Conservation (phyloP, 1,140 invertebrate genomes). For the Macrobrachium rosenbergii region DNA sequence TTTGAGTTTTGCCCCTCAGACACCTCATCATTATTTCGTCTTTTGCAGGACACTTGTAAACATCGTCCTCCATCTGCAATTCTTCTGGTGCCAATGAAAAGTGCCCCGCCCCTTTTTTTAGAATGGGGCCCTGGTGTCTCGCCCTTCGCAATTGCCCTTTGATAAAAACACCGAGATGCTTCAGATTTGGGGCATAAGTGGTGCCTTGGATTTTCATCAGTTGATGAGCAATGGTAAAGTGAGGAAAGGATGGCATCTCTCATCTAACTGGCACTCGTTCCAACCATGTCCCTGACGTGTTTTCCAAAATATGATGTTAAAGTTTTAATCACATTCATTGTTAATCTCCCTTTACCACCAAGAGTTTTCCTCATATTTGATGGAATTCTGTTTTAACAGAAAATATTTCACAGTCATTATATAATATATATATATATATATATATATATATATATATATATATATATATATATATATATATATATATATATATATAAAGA, state of each 20-base stretch:
- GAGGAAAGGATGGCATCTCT: conserved; percentile 5
- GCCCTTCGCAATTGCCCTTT: conserved; percentile 11
- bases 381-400: too few relatives aligned
- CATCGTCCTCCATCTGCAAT: neutral
- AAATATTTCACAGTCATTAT: too few relatives aligned
- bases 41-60: neutral
- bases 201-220: conserved; percentile 14
- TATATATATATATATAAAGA: too few relatives aligned
- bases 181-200: conserved; percentile 2
- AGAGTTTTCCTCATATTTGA: conserved; percentile 3
- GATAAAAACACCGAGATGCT: conserved; percentile 23
- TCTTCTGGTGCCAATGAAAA: neutral
- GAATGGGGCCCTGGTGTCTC: neutral
- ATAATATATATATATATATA: too few relatives aligned
- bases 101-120: neutral
- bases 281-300: too few relatives aligned
- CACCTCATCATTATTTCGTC: neutral
- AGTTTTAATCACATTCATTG: neutral
- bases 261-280: neutral
- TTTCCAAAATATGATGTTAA: conserved; percentile 6
- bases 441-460: too few relatives aligned
- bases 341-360: neutral
- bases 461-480: too few relatives aligned
- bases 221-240: conserved; percentile 26
- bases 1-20: neutral